Conservation (phyloP, 2,797 vertebrate species). For the Poecilia picta region DNA sequence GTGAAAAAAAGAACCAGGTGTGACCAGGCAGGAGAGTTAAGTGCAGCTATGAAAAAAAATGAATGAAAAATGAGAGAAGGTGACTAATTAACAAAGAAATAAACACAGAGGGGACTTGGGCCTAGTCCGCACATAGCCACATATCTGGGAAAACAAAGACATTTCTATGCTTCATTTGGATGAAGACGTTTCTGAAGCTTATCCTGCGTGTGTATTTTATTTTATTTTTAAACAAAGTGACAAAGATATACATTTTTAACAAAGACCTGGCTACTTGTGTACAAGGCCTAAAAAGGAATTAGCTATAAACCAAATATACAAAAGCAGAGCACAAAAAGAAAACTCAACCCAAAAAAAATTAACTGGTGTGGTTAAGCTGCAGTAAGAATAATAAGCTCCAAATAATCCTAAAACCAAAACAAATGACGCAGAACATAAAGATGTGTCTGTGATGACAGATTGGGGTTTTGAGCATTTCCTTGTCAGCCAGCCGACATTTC, state of each 20-base stretch:
- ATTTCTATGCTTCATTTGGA: too few species aligned
- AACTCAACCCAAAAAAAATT: background rate
- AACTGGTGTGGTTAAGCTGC: background rate
- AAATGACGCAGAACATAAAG: background rate
- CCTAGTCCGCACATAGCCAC: too few species aligned
- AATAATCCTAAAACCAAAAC: background rate
- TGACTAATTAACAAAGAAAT: background rate
- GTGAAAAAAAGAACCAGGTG: background rate
- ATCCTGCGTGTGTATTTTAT: too few species aligned
- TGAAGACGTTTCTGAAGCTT: too few species aligned
- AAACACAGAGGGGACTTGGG: background rate
- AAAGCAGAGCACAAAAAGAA: background rate
- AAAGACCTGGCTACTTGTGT: too few species aligned
- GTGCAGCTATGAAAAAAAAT: background rate
- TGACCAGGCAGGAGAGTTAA: background rate
- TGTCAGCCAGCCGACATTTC: background rate
- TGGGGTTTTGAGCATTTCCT: background rate
- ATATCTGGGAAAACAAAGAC: too few species aligned
- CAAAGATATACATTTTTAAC: too few species aligned
- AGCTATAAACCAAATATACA: background rate
- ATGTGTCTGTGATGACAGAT: background rate
- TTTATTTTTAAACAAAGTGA: too few species aligned
- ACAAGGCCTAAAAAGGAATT: background rate
- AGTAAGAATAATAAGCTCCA: background rate
- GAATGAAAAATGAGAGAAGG: background rate